Conservation (phyloP, 2,888 invertebrate genomes). For the Monopis laevigella region DNA sequence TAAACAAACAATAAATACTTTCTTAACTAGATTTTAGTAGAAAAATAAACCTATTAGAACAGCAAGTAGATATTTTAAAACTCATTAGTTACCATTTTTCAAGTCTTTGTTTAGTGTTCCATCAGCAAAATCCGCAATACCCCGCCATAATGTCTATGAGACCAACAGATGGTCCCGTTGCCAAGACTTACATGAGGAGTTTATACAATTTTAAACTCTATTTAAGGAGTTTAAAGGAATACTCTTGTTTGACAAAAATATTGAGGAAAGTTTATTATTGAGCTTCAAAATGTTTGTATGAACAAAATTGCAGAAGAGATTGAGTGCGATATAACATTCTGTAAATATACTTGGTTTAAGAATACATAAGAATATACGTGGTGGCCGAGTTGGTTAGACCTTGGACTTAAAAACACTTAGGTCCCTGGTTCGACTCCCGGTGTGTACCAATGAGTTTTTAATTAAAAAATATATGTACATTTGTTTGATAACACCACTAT, state of each 20-base stretch:
- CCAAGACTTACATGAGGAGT: too few species aligned
- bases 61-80: conserved; percentile 4
- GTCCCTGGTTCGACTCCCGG: too few species aligned
- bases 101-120: conserved; percentile 28
- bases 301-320: conserved; percentile 36
- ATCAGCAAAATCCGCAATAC: conserved; percentile 33
- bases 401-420: too few species aligned
- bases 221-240: conserved; percentile 19
- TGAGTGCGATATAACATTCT: conserved; percentile 12
- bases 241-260: conserved; percentile 22
- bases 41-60: background rate
- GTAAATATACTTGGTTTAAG: too few species aligned
- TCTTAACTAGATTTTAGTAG: background rate
- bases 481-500: too few species aligned
- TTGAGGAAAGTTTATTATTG: conserved; percentile 38
- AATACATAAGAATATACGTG: too few species aligned
- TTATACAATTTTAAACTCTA: conserved; percentile 26
- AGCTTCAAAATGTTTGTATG: conserved; percentile 45
- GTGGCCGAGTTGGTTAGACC: too few species aligned
- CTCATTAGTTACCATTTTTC: conserved; percentile 10
- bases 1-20: too few species aligned
- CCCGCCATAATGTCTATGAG: conserved; percentile 46
- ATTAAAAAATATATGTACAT: too few species aligned
- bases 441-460: too few species aligned
- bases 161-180: conserved; percentile 52